Evolutionary conservation across 2,888 invertebrate species (phyloP).

Genomic region (Patella pellucida): DNA sequence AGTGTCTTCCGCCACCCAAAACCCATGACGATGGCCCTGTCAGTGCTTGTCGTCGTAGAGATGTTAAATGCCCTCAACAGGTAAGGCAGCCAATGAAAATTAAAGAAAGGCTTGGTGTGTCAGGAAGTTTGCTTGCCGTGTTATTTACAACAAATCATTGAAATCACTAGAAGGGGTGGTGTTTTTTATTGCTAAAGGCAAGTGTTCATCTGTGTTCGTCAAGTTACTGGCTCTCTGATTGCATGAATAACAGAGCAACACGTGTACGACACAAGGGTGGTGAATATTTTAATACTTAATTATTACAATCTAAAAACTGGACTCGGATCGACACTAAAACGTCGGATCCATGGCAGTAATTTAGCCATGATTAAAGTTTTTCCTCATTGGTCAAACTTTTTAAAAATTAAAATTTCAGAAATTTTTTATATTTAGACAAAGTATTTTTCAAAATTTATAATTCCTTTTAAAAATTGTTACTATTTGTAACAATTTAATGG

Average conservation of each 20-base stretch:
- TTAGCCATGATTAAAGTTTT: neutral
- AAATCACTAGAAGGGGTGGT: constrained; percentile 31
- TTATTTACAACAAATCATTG: constrained; percentile 23
- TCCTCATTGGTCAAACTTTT: no score
- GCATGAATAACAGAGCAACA: constrained; percentile 5
- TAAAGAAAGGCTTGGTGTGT: neutral
- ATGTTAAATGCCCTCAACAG: constrained; percentile 99
- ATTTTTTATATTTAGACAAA: no score
- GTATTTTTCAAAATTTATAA: no score
- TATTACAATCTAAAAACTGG: neutral
- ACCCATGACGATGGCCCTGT: constrained; percentile 99
- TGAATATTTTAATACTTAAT: neutral
- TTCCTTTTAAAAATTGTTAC: no score
- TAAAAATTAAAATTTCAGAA: no score
- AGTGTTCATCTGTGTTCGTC: neutral
- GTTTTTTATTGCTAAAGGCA: neutral
- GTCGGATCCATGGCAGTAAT: constrained; percentile 7
- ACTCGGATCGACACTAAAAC: constrained; percentile 2
- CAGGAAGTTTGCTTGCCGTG: constrained; percentile 36
- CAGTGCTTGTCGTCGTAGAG: constrained; percentile 99
- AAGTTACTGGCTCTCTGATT: constrained; percentile 17
- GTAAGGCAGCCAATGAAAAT: constrained; percentile 72
- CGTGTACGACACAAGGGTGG: neutral
- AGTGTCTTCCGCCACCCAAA: constrained; percentile 98
- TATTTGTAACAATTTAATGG: no score